Base-by-base conservation (phyloP, 2,888 invertebrate genomes). In the Temnothorax ravouxi region DNA sequence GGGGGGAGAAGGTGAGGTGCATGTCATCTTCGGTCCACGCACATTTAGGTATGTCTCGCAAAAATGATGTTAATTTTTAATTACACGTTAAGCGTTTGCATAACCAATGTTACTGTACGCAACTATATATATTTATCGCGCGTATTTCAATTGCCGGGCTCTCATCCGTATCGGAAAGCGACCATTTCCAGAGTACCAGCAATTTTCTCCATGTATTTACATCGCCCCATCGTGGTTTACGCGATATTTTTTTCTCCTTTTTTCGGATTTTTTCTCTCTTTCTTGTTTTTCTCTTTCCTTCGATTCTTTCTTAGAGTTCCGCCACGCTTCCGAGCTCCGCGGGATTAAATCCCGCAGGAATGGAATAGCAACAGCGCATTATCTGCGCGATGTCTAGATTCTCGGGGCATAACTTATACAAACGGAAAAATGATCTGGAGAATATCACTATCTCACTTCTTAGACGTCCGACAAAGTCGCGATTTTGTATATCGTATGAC, bases 61-160 rank as follows among this genome's bases (percentile, higher is more conserved):
- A 64, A 54, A 72, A 80, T 79, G 59, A 79, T 83, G 87, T 88
- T 88, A 81, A 83, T 83, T 88, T 88, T 86, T 88, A 86, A 88
- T 88, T 88, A 88, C 72, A 76, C 86, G 72, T 84, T 88, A 80
- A 86, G 84, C 80, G 80, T 88, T 88, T 86, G 74, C 77, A 59
- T 47, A 71, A 77, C n/a, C 44, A 25, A 47, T 2, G 9, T 44
- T 72, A 54, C 44, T 44, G 56, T 29, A 3, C 69, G 21, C 52
- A 3, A 2, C 54, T 54, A 34, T 54, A 34, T 54, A 34, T 54
- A 34, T 34, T 3, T 47, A 11, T 47, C 9, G 15, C 44, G 71
- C 15, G 41, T 38, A 59, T 59, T 71, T 47, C 71, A n/a, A 64
- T 71, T 34, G 21, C 3, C 18, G 4, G 13, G n/a, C 13, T 56